Conservation (phyloP, 2,888 invertebrate genomes). For the Cataglyphis altisquamis region DNA sequence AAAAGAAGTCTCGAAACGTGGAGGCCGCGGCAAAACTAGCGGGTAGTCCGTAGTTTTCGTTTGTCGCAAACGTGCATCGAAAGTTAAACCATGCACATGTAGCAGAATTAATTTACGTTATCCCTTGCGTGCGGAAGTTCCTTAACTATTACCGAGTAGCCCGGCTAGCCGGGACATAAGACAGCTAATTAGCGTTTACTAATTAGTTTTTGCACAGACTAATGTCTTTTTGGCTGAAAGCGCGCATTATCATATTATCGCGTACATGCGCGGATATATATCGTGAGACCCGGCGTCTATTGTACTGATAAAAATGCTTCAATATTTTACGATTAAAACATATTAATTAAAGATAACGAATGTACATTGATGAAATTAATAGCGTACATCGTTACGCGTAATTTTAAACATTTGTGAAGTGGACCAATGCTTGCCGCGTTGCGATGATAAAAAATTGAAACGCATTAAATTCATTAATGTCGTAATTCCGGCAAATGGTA, state of each 20-base stretch:
- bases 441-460: slow-evolving; percentile 18
- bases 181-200: slow-evolving; percentile 55
- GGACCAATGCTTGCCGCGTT: background rate
- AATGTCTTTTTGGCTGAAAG: slow-evolving; percentile 34
- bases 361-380: background rate
- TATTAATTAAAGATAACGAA: background rate
- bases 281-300: no score
- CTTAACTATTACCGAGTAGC: slow-evolving; percentile 43
- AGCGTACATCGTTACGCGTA: background rate
- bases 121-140: slow-evolving; percentile 27
- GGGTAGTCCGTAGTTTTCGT: slow-evolving; percentile 49
- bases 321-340: background rate
- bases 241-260: slow-evolving; percentile 22
- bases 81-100: slow-evolving; percentile 49
- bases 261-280: background rate
- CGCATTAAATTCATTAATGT: slow-evolving; percentile 39
- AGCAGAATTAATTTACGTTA: slow-evolving; percentile 53
- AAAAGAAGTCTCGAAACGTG: slow-evolving; percentile 36
- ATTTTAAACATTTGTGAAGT: slow-evolving; percentile 5
- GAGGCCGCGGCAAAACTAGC: background rate
- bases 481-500: slow-evolving; percentile 29
- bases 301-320: background rate
- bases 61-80: slow-evolving; percentile 53
- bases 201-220: slow-evolving; percentile 51
- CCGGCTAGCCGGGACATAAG: slow-evolving; percentile 45